Percentiles rank a stretch among this genome's conserved stretches.
phyloP scores from a whole-genome alignment of 2,797 vertebrate genomes.

The Eospalax fontanierii region DNA sequence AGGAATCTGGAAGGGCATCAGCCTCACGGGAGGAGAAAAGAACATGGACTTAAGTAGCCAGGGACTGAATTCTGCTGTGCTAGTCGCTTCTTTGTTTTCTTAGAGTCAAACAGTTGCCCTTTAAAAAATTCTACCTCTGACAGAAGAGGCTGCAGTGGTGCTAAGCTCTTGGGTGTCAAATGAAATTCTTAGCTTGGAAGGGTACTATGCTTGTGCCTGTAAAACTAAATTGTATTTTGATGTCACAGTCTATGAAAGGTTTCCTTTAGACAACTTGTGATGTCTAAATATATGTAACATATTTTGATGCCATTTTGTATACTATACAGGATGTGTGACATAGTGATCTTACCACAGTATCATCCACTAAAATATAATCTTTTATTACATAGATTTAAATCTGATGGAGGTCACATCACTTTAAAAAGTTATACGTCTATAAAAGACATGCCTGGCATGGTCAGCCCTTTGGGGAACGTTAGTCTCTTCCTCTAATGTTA shows the following conservation, averaged over 20 bases:
- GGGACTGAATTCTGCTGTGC: constrained; percentile 36
- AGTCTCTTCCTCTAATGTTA: background rate
- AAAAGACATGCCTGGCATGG: background rate
- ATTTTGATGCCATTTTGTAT: background rate
- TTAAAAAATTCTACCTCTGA: constrained; percentile 41
- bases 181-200: background rate
- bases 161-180: background rate
- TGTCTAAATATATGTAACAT: background rate
- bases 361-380: background rate
- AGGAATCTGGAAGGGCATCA: background rate
- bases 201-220: background rate
- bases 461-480: background rate
- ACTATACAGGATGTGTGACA: background rate
- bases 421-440: background rate
- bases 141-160: background rate
- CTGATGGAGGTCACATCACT: background rate
- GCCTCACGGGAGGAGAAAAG: background rate
- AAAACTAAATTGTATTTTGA: constrained; percentile 22
- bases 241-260: constrained; percentile 21
- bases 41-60: background rate
- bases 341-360: constrained; percentile 8
- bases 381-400: constrained; percentile 20
- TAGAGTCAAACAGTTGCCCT: background rate
- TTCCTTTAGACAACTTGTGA: constrained; percentile 4
- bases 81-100: background rate